Evolutionary conservation across 2,888 invertebrate species (phyloP), one percentile per base, ranked within the genome.

Genomic region (Cactoblastis cactorum): DNA sequence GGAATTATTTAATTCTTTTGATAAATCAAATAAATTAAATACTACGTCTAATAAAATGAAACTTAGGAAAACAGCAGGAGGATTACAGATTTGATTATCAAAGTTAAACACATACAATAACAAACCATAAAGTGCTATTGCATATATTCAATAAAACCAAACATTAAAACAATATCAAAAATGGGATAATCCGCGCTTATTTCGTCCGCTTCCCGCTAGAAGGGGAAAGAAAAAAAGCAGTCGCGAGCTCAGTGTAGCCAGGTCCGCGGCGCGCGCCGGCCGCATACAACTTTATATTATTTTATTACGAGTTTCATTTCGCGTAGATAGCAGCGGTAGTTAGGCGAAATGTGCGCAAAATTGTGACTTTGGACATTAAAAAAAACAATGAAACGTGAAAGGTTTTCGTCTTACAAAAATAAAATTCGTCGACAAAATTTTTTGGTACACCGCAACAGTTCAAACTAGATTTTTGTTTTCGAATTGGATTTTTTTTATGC

Each of bases 221-320:
- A 80, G 80, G 82, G 81, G 77, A 76, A 73, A 69, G 80, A 86
- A 88, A 86, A 87, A 86, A 84, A 71, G 67, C 60, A 60, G 52
- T 49, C 55, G 56, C 56, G 61, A n/a, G 56, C 71, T 69, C 88
- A 89, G 88, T 88, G 80, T 82, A 78, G 74, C 73, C 67, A 69
- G 59, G 69, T 60, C 74, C 73, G 82, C 88, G 87, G 86, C 78
- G 82, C 81, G 81, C 79, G 84, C 80, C 83, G 84, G 77, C 74
- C 85, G 88, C 87, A 71, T 77, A 74, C 76, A 78, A 74, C 70
- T 73, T 81, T 80, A 74, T 80, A 80, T 86, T 85, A 81, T 83
- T 83, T 84, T 87, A 74, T 88, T 88, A 87, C 88, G 88, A 82
- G 85, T 88, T 89, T 88, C 78, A 78, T 87, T 89, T 88, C 88